Base-by-base conservation (phyloP, 2,888 invertebrate genomes). In the Perithous albicinctus region DNA sequence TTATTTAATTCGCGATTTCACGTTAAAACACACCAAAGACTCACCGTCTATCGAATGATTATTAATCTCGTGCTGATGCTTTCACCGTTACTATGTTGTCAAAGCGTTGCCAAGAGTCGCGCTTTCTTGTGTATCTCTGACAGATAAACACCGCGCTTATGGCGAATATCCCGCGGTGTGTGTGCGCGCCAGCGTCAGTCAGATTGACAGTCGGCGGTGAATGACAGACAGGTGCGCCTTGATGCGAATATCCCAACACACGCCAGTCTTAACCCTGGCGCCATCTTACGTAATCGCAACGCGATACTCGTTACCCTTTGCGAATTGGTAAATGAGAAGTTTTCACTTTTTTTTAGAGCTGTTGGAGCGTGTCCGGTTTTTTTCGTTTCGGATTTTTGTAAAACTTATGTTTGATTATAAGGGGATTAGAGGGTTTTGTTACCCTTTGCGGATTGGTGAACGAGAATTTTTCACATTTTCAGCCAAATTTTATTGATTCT, bases 211-310 rank as follows among this genome's bases (percentile, higher is more conserved):
- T 88, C 88, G 87, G 83, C 69, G 85, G 82, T 63, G 84, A 82
- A 74, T 88, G 88, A 88, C 88, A 85, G 88, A 87, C 88, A 88
- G 88, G 88, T 88, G 88, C 87, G 88, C 87, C 86, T 84, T 46
- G 81, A 64, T 66, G 80, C 82, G 48, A 46, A 67, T 29, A 32
- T 79, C n/a, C n/a, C n/a, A n/a, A n/a, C n/a, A n/a, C n/a, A 74
- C 82, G 70, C 74, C 74, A 72, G 74, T 41, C 59, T 23, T 59
- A 32, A 29, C 41, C 43, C 41, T 79, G 29, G 54, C 79, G 83
- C 81, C 80, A 84, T 78, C 85, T 83, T 8, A n/a, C 66, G 80
- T 23, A 2, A 0, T 1, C 54, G 2, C 29, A 0, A 8, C 8
- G 41, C 2, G 18, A 6, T 5, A 3, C 20, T 18, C 6, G 15